Percentiles rank a stretch among this genome's conserved stretches.
phyloP scores from a whole-genome alignment of 2,888 invertebrate species.

The Yponomeuta malinellus region DNA sequence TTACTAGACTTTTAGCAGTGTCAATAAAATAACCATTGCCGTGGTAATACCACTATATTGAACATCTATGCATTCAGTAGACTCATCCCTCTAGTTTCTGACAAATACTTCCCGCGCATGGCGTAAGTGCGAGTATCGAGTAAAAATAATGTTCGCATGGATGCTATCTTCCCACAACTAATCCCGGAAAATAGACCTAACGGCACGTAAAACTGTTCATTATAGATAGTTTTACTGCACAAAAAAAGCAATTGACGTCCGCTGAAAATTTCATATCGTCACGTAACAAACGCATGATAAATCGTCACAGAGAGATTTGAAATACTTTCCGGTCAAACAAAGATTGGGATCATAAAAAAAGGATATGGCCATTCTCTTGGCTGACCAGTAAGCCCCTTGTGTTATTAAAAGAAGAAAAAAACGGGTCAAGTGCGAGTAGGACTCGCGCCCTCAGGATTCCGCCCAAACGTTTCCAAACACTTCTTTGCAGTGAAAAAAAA shows the following conservation, averaged over 20 bases:
- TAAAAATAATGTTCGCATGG: too few species aligned
- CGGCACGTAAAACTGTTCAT: not conserved
- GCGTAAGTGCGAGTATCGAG: too few species aligned
- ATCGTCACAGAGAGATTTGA: not conserved
- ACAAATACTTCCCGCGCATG: too few species aligned
- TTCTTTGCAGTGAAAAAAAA: too few species aligned
- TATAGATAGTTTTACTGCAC: not conserved
- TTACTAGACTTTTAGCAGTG: too few species aligned
- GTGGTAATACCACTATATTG: too few species aligned
- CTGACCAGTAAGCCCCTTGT: not conserved
- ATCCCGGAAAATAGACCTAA: not conserved
- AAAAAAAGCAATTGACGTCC: not conserved
- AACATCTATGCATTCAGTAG: too few species aligned
- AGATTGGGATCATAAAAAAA: constrained; percentile 5
- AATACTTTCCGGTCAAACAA: not conserved
- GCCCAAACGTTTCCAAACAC: too few species aligned
- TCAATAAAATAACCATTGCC: too few species aligned
- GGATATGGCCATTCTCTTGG: not conserved
- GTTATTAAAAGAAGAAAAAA: constrained; percentile 8
- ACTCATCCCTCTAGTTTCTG: too few species aligned
- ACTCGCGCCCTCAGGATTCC: too few species aligned
- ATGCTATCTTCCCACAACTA: not conserved
- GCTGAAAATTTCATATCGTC: constrained; percentile 11
- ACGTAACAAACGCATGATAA: constrained; percentile 7
- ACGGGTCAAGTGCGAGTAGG: too few species aligned